Base-by-base conservation (phyloP, 2,888 invertebrate genomes). In the Scaptomyza cyrtandrae region DNA sequence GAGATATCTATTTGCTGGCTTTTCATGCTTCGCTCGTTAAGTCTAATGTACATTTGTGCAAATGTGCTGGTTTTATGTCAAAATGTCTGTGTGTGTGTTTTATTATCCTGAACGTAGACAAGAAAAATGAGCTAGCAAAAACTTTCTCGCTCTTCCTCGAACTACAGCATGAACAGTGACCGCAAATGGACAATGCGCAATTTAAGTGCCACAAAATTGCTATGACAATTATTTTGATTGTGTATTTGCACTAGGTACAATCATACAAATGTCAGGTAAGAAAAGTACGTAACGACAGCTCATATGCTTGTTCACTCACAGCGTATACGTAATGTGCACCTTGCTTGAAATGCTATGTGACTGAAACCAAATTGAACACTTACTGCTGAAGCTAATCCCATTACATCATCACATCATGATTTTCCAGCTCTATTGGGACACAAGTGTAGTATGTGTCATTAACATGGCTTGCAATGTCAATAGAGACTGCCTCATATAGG, bases 261-360 rank as follows among this genome's bases (percentile, higher is more conserved):
- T 14, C 39, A 39, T 6, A 50, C 35, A 44, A 9, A 50, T 33
- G 10, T 27, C 35, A 0, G 27, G 10, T 27, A 19, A 0, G 31
- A 49, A 50, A 19, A 19, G 19, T 52, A 49, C 45, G 48, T 62
- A 55, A 37, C 52, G 48, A 13, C 13, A 16, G 24, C 4, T 39
- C 44, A 37, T 19, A 43, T 54, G 31, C 13, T 10, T 37, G 37
- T 41, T 33, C 33, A 16, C 29, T 35, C 46, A 29, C 19, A 29
- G 52, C 65, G 77, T 65, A 76, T 74, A 58, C 61, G 57, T 53
- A 56, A 71, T 49, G 27, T 7, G n/a, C 24, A 29, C 24, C 24
- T 24, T 24, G 24, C 1, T n/a, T 10, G 48, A 29, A 29, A 29
- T 29, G 29, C 9, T 29, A 6, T 29, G 29, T 54, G 48, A 31